Base-by-base conservation (phyloP, 2,888 invertebrate species). In the Candidula unifasciata region DNA sequence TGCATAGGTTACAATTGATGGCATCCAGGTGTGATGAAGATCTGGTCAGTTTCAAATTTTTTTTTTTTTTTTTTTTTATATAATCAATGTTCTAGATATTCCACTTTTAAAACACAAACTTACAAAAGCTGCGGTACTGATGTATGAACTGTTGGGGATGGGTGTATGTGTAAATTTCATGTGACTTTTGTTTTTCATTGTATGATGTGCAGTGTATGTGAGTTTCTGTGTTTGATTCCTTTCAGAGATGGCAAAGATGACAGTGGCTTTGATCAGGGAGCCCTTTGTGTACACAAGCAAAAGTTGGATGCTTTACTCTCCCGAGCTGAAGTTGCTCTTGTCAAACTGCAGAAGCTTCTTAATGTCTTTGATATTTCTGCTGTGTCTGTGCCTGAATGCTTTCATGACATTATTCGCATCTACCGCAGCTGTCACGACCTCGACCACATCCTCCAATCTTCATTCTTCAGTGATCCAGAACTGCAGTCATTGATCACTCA, bases 341-440 rank as follows among this genome's bases (percentile, higher is more conserved):
- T 88, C 35, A 89, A 89, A 68, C 85, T 92, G 33, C 88, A 91
- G 71, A 87, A 87, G 44, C 82, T 89, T n/a, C 89, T 91, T 84
- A 83, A 86, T 13, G 87, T 37, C 37, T 85, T 88, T n/a, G 87
- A 87, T 71, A 80, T 83, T 21, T 74, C 83, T 5, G 30, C 64
- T 84, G 82, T 88, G 85, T 74, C 88, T 83, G 54, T 86, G 80
- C 81, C 89, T 21, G 82, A 89, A 73, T 89, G 89, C 80, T 90
- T 90, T 85, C 87, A 89, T 54, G 90, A 91, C 73, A 89, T 92
- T 30, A 88, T 92, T 44, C 87, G 88, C 33, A 89, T 92, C n/a
- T 90, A 91, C 81, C 90, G 89, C 44, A 87, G 87, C 71, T 93
- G 92, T 81, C 90, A 89, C 83, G 90, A 91, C 74, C 86, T 92